Conservation (phyloP, 1,140 invertebrate species). For the Lutraria rhynchaena region DNA sequence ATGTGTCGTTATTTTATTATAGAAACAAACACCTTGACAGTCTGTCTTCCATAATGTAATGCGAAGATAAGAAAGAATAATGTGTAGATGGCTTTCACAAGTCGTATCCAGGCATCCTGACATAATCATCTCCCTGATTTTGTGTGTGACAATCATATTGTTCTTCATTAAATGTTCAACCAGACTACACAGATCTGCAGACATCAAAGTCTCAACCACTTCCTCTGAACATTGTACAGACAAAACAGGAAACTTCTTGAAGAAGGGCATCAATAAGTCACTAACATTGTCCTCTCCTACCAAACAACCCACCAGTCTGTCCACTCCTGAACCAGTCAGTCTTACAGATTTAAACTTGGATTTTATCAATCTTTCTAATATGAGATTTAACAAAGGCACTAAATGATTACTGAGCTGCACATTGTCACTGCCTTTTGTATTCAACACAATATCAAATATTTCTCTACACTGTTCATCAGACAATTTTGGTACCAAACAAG, state of each 20-base stretch:
- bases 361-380: neutral
- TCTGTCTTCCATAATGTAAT: no score
- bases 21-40: no score
- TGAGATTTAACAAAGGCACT: neutral
- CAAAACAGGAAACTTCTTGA: constrained; percentile 24
- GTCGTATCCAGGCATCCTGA: constrained; percentile 6
- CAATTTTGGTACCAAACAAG: neutral
- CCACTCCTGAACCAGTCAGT: constrained; percentile 5
- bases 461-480: constrained; percentile 17
- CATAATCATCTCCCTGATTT: neutral
- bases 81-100: neutral
- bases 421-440: neutral
- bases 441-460: constrained; percentile 13
- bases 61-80: neutral
- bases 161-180: constrained; percentile 16
- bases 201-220: neutral
- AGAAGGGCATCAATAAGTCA: neutral
- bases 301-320: constrained; percentile 9
- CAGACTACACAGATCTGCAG: neutral
- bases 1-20: no score
- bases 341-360: constrained; percentile 10
- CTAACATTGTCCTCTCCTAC: neutral
- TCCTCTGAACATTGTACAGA: constrained; percentile 7
- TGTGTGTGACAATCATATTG: neutral
- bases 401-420: neutral